A percentile compares a stretch with the other conserved stretches of the same genome.
These are phyloP conservation scores for Drosophila macrospina DNA, from an alignment of 2,888 invertebrate genomes.

Conservation along the genomic window DNA sequence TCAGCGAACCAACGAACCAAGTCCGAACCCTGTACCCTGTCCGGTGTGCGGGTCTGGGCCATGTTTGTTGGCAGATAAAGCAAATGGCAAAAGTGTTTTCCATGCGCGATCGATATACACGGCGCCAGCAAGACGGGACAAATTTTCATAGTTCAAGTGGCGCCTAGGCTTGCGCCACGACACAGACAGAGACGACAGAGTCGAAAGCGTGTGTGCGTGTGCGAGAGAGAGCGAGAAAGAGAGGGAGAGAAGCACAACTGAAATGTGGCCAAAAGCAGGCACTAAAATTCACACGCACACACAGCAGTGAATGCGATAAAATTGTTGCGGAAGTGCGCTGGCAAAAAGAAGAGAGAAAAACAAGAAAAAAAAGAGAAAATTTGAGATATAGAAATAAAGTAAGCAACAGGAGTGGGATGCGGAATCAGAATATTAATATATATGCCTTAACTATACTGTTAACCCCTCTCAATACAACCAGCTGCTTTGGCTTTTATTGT, in stretches of 20 bases:
- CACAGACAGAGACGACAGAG: conserved; percentile 1
- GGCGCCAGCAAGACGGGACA: conserved; percentile 83
- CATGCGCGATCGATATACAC: conserved; percentile 80
- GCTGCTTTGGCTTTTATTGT: background rate
- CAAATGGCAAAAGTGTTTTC: conserved; percentile 80
- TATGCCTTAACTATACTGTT: conserved; percentile 12
- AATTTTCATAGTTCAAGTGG: conserved; percentile 84
- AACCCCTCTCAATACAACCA: conserved; percentile 18
- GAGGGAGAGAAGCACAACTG: conserved; percentile 27
- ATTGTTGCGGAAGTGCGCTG: conserved; percentile 79
- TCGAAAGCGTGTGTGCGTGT: background rate
- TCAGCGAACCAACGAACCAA: conserved; percentile 59
- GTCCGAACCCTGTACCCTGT: conserved; percentile 51
- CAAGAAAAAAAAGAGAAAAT: background rate
- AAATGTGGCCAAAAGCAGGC: conserved; percentile 76
- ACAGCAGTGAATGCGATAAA: conserved; percentile 73
- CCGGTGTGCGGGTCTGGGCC: conserved; percentile 57
- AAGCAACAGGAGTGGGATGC: conserved; percentile 60
- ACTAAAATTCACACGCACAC: conserved; percentile 72
- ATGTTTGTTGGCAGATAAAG: conserved; percentile 78
- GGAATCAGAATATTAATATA: background rate
- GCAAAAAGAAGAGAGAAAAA: conserved; percentile 30
- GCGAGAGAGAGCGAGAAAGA: conserved; percentile 2
- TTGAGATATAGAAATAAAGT: conserved; percentile 7
- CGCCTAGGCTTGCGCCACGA: conserved; percentile 69